Evolutionary conservation across 2,113 vertebrate species (phyloP).

Genomic region (Thymallus thymallus): DNA sequence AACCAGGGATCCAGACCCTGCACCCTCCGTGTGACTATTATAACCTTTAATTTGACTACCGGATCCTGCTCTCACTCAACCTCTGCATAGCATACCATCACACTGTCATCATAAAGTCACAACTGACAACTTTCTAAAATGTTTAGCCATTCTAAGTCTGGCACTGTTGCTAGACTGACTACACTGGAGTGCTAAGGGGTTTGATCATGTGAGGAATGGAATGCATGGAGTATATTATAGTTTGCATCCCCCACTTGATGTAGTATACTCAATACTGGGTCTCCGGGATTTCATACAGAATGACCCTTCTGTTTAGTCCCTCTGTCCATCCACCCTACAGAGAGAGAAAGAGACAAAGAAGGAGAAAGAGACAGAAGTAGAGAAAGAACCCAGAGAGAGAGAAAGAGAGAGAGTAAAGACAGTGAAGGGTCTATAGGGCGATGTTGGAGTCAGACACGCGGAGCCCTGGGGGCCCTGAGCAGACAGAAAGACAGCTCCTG

Average conservation of each 20-base stretch:
- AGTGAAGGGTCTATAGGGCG: neutral
- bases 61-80: conserved; percentile 20
- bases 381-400: too few species aligned
- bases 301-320: too few species aligned
- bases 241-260: too few species aligned
- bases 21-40: conserved; percentile 23
- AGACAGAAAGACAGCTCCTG: neutral
- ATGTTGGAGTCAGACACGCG: neutral
- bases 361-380: too few species aligned
- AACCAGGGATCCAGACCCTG: conserved; percentile 33
- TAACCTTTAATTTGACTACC: conserved; percentile 64
- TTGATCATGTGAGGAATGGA: neutral
- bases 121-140: too few species aligned
- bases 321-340: too few species aligned
- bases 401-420: neutral
- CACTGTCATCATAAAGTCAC: too few species aligned
- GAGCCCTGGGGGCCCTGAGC: neutral
- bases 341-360: too few species aligned
- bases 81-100: conserved; percentile 13
- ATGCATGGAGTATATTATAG: neutral
- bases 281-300: too few species aligned
- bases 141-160: neutral
- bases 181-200: neutral
- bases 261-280: too few species aligned
- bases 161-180: neutral